Evolutionary conservation across 2,888 invertebrate species (phyloP), one percentile per base, ranked within the genome.

Genomic region (Acronicta alni): DNA sequence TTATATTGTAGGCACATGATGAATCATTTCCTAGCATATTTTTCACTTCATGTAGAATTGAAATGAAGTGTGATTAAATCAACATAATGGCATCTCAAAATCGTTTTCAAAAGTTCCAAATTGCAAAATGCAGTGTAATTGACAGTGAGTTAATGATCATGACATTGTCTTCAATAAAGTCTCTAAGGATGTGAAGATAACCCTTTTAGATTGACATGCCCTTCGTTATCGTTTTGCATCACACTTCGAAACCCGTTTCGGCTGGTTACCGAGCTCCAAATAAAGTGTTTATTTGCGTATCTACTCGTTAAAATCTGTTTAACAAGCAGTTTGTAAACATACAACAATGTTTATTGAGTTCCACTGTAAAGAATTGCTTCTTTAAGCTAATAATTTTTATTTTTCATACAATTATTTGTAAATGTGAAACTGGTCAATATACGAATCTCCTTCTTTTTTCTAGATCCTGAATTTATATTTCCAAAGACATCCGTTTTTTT

Each of bases 251-350:
- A 69, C 60, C 39, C 16, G 51, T 49, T 64, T 65, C 41, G 7
- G 35, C 54, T 45, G 54, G 42, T 52, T 49, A 61, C 47, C 56
- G 38, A 63, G 60, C 61, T 45, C 69, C 75, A 70, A 70, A 76
- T 72, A 63, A 57, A 70, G 69, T 56, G 42, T 72, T 77, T 79
- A 72, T 72, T 73, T 70, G 53, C 61, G 56, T 67, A 68, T 63
- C 49, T 60, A 59, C 64, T 72, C 58, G 63, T 69, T 75, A 67
- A 79, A 80, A 77, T 75, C 73, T 72, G 63, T 71, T 77, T 68
- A 65, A 69, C 77, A 73, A 72, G 72, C 67, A 52, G 32, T 67
- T 64, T 52, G 61, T 60, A 57, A 69, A 72, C 67, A 52, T 48
- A 56, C 45, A 26, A 67, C 52, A 53, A 44, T 54, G 56, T 74